A percentile compares a stretch with the other conserved stretches of the same genome.
These are phyloP conservation scores for Lontra canadensis DNA, from an alignment of 2,113 vertebrate genomes.

Conservation along the genomic window DNA sequence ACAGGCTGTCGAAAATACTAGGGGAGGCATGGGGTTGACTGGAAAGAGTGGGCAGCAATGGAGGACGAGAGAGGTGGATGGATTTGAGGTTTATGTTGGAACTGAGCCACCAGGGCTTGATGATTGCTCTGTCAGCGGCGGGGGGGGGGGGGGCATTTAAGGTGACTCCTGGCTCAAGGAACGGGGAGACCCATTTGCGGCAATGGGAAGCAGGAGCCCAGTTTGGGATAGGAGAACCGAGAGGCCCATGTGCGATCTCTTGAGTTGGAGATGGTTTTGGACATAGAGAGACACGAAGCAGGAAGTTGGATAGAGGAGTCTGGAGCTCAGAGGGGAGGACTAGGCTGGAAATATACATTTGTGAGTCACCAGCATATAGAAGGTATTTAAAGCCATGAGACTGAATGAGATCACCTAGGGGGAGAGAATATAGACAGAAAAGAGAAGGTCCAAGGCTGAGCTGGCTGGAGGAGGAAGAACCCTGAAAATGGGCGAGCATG, in stretches of 20 bases:
- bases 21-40: not conserved
- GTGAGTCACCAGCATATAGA: conserved; percentile 76
- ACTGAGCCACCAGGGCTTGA: not conserved
- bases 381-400: conserved; percentile 75
- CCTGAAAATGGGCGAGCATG: not conserved
- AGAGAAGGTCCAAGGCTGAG: conserved; percentile 55
- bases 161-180: not conserved
- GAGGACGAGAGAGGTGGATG: not conserved
- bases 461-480: not conserved
- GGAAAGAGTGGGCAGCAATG: not conserved
- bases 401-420: conserved; percentile 75
- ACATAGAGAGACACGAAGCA: conserved; percentile 28
- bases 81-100: not conserved
- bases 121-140: not conserved
- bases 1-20: not conserved
- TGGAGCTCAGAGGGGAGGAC: conserved; percentile 68
- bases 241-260: not conserved
- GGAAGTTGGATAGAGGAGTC: conserved; percentile 62
- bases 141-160: too few species aligned
- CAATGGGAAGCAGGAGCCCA: not conserved
- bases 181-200: too few species aligned
- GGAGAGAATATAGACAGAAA: conserved; percentile 55
- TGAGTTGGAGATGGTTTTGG: conserved; percentile 18
- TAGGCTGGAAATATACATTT: conserved; percentile 76
- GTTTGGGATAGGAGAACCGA: not conserved